These are phyloP conservation scores for Microcebus murinus DNA, from an alignment of 2,113 vertebrate species.

Conservation along the genomic window DNA sequence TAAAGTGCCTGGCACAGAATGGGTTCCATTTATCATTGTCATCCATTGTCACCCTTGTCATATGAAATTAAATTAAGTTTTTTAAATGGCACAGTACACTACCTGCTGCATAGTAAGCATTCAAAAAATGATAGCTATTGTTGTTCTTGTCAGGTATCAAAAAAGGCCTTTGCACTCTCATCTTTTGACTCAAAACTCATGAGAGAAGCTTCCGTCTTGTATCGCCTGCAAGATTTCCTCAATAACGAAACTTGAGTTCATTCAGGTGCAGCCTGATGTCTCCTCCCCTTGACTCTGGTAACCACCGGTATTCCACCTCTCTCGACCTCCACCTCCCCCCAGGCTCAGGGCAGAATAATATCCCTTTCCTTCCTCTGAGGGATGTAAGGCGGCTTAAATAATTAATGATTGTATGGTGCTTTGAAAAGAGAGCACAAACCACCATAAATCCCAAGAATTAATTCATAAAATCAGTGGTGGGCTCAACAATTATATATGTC, in stretches of 20 bases:
- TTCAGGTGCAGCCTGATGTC: not conserved
- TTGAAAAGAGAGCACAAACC: constrained; percentile 69
- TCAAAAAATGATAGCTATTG: not conserved
- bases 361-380: constrained; percentile 54
- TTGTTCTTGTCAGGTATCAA: not conserved
- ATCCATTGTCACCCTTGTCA: not conserved
- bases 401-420: constrained; percentile 70
- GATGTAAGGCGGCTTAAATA: constrained; percentile 69
- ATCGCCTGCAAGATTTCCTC: not conserved
- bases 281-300: not conserved
- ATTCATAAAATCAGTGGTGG: constrained; percentile 77
- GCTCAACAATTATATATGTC: constrained; percentile 71
- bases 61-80: not conserved
- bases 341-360: constrained; percentile 53
- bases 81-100: not conserved
- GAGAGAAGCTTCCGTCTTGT: not conserved
- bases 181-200: not conserved
- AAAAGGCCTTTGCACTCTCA: not conserved
- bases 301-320: not conserved
- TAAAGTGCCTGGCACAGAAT: not conserved
- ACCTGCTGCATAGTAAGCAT: not conserved
- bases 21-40: not conserved
- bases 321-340: not conserved
- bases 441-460: constrained; percentile 69
- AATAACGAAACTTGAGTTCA: not conserved